A percentile compares a stretch with the other conserved stretches of the same genome.
Conservation (phyloP, 2,797 vertebrate species). For the Lateolabrax maculatus region DNA sequence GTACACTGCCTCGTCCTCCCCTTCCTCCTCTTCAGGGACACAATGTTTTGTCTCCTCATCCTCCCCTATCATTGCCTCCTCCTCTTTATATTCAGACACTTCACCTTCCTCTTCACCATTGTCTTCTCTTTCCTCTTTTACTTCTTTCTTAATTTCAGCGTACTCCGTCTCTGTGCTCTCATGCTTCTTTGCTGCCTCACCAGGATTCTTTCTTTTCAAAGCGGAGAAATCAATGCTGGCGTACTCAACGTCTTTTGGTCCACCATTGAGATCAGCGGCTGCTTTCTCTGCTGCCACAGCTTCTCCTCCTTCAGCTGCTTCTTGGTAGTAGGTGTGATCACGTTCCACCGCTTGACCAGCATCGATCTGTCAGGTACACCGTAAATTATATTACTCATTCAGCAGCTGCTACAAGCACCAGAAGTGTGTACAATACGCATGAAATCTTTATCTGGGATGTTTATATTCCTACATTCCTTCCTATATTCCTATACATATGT, state of each 20-base stretch:
- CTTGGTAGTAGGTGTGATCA: conserved; percentile 1
- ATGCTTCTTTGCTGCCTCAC: not conserved
- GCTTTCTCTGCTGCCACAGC: not conserved
- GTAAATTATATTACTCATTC: not conserved
- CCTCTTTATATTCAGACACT: not conserved
- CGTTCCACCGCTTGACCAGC: not conserved
- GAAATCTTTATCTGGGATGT: not conserved
- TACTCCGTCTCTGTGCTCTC: conserved; percentile 44
- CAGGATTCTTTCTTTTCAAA: conserved; percentile 18
- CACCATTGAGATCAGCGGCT: not conserved
- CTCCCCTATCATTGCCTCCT: not conserved
- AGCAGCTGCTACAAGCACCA: not conserved
- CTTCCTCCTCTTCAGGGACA: conserved; percentile 13
- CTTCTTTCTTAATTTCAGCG: conserved; percentile 40
- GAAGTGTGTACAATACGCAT: not conserved
- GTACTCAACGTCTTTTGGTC: conserved; percentile 44
- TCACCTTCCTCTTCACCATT: not conserved
- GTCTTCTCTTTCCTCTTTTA: not conserved
- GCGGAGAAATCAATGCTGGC: conserved; percentile 51
- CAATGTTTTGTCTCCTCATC: not conserved
- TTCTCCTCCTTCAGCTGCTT: not conserved
- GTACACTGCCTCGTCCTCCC: conserved; percentile 32
- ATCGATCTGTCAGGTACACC: conserved; percentile 32
- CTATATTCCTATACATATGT: too few relatives aligned
- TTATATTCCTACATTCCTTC: not conserved